These are phyloP conservation scores for Champsocephalus gunnari DNA, from an alignment of 2,797 vertebrate genomes.

Conservation along the genomic window DNA sequence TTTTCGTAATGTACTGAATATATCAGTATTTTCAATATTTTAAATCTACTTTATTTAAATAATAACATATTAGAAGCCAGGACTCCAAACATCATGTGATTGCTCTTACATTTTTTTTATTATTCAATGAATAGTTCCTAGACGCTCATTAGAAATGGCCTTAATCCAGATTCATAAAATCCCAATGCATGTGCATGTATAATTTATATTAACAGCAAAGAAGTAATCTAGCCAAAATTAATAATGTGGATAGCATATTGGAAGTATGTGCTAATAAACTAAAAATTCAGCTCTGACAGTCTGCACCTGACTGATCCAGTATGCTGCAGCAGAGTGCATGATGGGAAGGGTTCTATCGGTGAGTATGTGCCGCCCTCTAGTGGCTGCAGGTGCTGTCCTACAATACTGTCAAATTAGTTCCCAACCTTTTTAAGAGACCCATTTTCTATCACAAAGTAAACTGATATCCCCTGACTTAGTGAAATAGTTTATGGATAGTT, in stretches of 20 bases:
- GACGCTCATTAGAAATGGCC: too few species aligned
- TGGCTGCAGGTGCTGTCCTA: constrained; percentile 31
- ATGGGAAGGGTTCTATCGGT: not conserved
- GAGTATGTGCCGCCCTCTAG: constrained; percentile 59
- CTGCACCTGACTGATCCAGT: not conserved
- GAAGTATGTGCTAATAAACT: not conserved
- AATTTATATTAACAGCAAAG: not conserved
- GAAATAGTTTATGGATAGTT: not conserved
- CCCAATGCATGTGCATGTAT: not conserved
- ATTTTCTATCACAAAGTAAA: not conserved
- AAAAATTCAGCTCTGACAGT: not conserved
- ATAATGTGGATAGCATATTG: not conserved
- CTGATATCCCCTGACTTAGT: not conserved
- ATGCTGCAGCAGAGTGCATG: not conserved
- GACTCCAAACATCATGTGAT: not conserved
- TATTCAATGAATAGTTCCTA: not conserved
- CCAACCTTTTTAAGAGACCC: not conserved
- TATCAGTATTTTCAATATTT: not conserved
- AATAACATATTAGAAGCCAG: too few species aligned
- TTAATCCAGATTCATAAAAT: not conserved
- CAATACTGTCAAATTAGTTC: not conserved
- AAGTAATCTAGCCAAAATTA: not conserved
- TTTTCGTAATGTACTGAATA: not conserved
- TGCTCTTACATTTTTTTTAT: not conserved
- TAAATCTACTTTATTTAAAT: not conserved